These are phyloP conservation scores for Prionchulus punctatus DNA, from an alignment of 2,888 invertebrate species.

Conservation along the genomic window DNA sequence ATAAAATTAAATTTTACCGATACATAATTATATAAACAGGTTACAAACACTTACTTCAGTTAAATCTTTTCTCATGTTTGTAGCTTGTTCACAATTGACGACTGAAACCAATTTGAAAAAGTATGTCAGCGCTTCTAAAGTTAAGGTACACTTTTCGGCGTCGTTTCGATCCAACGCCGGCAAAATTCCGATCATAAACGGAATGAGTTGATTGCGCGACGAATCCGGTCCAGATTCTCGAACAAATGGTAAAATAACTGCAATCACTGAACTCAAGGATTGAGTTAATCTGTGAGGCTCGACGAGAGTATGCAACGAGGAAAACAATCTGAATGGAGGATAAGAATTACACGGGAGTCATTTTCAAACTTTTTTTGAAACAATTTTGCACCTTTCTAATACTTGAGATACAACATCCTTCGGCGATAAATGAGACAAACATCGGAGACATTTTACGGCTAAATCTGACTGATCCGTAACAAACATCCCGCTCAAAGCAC, in stretches of 20 bases:
- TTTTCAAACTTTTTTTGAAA: conserved; percentile 1
- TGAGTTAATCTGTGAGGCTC: conserved; percentile 55
- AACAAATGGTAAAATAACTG: conserved; percentile 35
- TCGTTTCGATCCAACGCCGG: conserved; percentile 84
- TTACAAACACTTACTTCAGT: no score
- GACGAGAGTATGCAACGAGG: conserved; percentile 62
- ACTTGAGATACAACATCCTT: conserved; percentile 64
- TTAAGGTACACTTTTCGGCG: conserved; percentile 44
- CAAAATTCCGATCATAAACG: conserved; percentile 57
- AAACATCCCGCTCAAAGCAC: conserved; percentile 60
- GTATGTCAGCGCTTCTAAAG: no score
- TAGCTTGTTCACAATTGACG: no score
- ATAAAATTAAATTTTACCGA: no score
- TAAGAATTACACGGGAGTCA: neutral
- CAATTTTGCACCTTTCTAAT: conserved; percentile 47
- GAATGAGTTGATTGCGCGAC: no score
- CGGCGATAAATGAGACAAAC: conserved; percentile 58
- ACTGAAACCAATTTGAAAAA: no score
- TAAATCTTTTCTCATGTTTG: no score
- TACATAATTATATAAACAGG: no score
- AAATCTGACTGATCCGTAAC: conserved; percentile 45
- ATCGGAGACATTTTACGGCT: conserved; percentile 43
- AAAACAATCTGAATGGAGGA: conserved; percentile 42
- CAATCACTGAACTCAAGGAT: conserved; percentile 36
- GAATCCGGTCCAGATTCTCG: no score